These are phyloP conservation scores for Cylas formicarius DNA, from an alignment of 1,140 invertebrate genomes.

Conservation along the genomic window DNA sequence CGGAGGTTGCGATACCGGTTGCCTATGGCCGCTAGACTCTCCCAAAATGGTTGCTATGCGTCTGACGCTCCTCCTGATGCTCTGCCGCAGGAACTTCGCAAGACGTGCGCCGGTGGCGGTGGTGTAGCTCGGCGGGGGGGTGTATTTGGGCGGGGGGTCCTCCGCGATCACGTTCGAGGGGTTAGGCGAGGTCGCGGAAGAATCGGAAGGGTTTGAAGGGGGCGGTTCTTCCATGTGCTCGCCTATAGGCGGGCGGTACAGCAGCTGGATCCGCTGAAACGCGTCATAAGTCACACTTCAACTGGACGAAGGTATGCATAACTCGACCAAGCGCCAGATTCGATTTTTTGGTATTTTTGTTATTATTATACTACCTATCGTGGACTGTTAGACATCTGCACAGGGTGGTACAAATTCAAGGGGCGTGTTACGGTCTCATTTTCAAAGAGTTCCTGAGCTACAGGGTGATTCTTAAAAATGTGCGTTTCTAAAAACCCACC, in stretches of 20 bases:
- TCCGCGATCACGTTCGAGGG: constrained; percentile 44
- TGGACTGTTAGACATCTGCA: too few species aligned
- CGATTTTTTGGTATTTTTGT: too few species aligned
- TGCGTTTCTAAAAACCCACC: too few species aligned
- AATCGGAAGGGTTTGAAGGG: constrained; percentile 34
- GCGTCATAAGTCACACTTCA: too few species aligned
- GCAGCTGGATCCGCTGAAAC: constrained; percentile 64
- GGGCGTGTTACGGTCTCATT: too few species aligned
- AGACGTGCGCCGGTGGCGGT: constrained; percentile 79
- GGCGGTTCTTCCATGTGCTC: constrained; percentile 39
- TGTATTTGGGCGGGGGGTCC: constrained; percentile 88
- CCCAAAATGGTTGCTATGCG: constrained; percentile 52
- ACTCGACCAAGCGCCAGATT: too few species aligned
- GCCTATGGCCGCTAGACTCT: constrained; percentile 29
- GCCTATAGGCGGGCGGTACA: constrained; percentile 61
- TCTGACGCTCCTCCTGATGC: constrained; percentile 71
- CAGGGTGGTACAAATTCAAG: too few species aligned
- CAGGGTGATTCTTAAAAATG: too few species aligned
- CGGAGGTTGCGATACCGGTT: constrained; percentile 39
- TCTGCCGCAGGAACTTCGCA: constrained; percentile 70
- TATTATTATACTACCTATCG: too few species aligned
- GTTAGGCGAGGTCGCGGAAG: constrained; percentile 33
- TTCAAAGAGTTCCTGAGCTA: too few species aligned
- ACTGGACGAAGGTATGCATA: too few species aligned
- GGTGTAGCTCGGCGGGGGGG: constrained; percentile 84